phyloP scores from a whole-genome alignment of 2,888 invertebrate species.

The Stomorhina lunata region DNA sequence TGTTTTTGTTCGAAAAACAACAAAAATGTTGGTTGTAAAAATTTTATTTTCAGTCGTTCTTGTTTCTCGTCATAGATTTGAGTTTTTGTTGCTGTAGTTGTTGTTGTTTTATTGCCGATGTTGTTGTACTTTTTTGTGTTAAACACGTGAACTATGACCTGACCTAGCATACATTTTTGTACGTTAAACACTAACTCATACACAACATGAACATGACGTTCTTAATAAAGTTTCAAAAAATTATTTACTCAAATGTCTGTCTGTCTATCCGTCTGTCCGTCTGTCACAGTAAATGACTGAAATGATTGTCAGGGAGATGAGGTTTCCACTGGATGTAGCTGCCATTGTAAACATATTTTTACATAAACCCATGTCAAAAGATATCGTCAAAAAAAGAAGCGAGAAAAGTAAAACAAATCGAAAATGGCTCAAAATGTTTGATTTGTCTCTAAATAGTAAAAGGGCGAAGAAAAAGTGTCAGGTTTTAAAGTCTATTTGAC shows the following conservation, averaged over 20 bases:
- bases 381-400: neutral
- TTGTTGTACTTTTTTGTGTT: slow-evolving; percentile 27
- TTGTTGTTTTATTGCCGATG: slow-evolving; percentile 6
- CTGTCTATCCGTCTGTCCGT: neutral
- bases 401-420: neutral
- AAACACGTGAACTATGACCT: slow-evolving; percentile 73
- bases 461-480: too few relatives aligned
- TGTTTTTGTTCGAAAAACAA: neutral
- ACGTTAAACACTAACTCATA: slow-evolving; percentile 1
- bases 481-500: too few relatives aligned
- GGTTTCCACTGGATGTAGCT: neutral
- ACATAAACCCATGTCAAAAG: neutral
- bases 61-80: neutral
- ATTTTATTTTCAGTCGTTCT: neutral
- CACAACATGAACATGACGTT: too few relatives aligned
- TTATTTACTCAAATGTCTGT: slow-evolving; percentile 1
- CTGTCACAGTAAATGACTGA: neutral
- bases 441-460: neutral
- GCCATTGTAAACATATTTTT: slow-evolving; percentile 19
- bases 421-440: slow-evolving; percentile 3
- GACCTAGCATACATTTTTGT: slow-evolving; percentile 71
- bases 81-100: slow-evolving; percentile 5
- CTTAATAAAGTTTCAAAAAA: slow-evolving; percentile 20
- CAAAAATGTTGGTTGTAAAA: neutral
- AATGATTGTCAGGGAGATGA: neutral